Evolutionary conservation across 2,888 invertebrate genomes (phyloP).

Genomic region (Frankliniella intonsa): DNA sequence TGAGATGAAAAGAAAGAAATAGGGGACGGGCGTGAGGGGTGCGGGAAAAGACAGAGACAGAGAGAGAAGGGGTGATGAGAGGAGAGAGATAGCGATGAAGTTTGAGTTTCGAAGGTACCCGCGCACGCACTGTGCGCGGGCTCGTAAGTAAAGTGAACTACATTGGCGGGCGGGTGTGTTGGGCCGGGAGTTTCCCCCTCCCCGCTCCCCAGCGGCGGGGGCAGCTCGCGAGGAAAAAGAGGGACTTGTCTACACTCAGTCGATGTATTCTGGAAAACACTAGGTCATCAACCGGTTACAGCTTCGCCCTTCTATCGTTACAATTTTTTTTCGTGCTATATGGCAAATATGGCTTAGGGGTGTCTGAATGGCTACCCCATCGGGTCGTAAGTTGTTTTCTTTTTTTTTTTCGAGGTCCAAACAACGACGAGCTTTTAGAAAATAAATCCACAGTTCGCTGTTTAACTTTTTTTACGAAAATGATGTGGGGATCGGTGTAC

Average conservation of each 20-base stretch:
- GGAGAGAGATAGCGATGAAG: not conserved
- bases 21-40: not conserved
- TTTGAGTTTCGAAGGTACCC: not conserved
- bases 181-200: not conserved
- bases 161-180: conserved; percentile 23
- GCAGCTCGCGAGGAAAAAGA: not conserved
- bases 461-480: conserved; percentile 8
- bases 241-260: not conserved
- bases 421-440: not conserved
- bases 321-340: not conserved
- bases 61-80: not conserved
- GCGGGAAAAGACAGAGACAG: not conserved
- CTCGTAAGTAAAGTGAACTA: not conserved
- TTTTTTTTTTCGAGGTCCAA: not conserved
- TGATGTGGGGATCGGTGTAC: not conserved
- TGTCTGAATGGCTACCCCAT: too few relatives aligned
- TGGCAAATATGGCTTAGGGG: too few relatives aligned
- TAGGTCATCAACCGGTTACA: conserved; percentile 11
- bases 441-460: not conserved
- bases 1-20: not conserved
- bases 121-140: not conserved
- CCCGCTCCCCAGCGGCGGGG: not conserved
- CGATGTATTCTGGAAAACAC: conserved; percentile 22
- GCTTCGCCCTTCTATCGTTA: conserved; percentile 13
- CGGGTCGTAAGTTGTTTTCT: not conserved